phyloP scores from a whole-genome alignment of 2,797 vertebrate genomes.

The Smutsia temminckii region DNA sequence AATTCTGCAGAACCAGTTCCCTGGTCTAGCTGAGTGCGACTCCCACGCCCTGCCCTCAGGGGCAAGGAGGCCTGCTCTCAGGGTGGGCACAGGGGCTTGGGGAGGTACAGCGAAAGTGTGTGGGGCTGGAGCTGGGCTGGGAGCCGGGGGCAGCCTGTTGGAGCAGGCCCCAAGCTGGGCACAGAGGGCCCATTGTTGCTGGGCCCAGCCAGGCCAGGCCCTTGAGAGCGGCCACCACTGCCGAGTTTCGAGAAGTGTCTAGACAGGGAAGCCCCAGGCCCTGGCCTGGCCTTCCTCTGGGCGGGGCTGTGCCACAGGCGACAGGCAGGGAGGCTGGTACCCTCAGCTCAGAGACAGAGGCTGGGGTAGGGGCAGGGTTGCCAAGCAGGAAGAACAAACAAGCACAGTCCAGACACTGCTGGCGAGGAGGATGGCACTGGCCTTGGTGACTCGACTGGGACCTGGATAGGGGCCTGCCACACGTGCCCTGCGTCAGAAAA shows the following conservation, averaged over 20 bases:
- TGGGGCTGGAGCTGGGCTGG: constrained; percentile 73
- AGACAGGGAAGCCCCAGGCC: constrained; percentile 52
- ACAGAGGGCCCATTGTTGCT: constrained; percentile 84
- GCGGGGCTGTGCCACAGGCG: background rate
- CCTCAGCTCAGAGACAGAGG: background rate
- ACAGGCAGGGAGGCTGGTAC: background rate
- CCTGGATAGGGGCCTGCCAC: background rate
- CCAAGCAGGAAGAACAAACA: background rate
- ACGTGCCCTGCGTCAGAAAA: background rate
- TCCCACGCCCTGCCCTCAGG: constrained; percentile 82
- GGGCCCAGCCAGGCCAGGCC: background rate
- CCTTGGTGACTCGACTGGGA: background rate
- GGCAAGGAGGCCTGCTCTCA: constrained; percentile 88
- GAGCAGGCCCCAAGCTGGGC: constrained; percentile 83
- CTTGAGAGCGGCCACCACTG: background rate
- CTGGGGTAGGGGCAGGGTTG: background rate
- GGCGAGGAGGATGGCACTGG: background rate
- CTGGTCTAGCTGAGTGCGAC: constrained; percentile 78
- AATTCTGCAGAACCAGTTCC: constrained; percentile 92
- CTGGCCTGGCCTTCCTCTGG: constrained; percentile 16
- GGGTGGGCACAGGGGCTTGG: constrained; percentile 69
- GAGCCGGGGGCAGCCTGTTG: constrained; percentile 82
- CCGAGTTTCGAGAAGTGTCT: constrained; percentile 50
- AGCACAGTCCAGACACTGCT: background rate
- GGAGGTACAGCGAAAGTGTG: constrained; percentile 34